Evolutionary conservation across 2,797 vertebrate species (phyloP), one percentile per base, ranked within the genome.

Genomic region (Macrochelys suwanniensis): DNA sequence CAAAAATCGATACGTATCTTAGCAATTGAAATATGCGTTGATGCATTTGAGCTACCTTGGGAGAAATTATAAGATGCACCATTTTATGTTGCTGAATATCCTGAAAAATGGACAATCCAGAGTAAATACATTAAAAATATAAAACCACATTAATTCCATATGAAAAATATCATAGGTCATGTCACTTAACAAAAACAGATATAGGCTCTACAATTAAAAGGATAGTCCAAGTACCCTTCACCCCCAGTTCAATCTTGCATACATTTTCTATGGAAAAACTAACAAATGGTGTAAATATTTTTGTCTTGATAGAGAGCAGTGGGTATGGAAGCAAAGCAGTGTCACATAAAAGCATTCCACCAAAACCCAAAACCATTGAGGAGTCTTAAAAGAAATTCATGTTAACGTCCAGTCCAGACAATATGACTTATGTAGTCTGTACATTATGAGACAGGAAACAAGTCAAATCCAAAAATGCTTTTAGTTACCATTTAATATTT

Each of bases 401-500:
- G 74, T 94, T 2, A 56, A 84, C 89, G 51, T 88, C 57, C 45
- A 93, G 5, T 5, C 54, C 82, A 50, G 1, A 4, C 71, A 57
- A 59, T 89, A 76, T 85, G 88, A 33, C 51, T 31, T 94, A 87
- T n/a, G 90, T 25, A 85, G 59, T 42, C 37, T 81, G 94, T 89
- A 82, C 90, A 88, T 88, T 79, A 2, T 93, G 76, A 87, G 54
- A 96, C 92, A 80, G 17, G 37, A 45, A 88, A 61, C 56, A 87
- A 87, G 0, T 79, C 53, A 56, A 90, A 88, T 59, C 13, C 37
- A 23, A 92, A 91, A 93, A 56, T 80, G 79, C 11, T 95, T 96
- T 94, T 95, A 92, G 79, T 95, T 92, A 57, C 77, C 79, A 65
- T 57, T 93, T 89, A 83, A 31, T 80, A 50, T 93, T 96, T 92